These are phyloP conservation scores for Artemia sp. DNA, from an alignment of 2,888 invertebrate genomes.

Conservation along the genomic window DNA sequence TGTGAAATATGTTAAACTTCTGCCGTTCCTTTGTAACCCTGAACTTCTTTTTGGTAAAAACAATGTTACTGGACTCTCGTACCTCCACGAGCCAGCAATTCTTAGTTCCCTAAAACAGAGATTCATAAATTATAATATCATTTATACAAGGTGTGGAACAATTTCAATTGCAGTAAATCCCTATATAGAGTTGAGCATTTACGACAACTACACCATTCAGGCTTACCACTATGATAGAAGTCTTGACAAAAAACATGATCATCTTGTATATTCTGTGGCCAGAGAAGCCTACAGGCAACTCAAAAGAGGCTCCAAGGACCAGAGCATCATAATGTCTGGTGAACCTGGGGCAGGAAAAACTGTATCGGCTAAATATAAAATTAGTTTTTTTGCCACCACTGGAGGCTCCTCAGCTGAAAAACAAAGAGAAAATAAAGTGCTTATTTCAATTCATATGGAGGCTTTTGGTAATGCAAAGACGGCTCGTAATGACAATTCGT, in stretches of 20 bases:
- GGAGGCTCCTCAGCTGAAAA: constrained; percentile 78
- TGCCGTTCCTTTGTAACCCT: too few species aligned
- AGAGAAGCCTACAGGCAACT: constrained; percentile 94
- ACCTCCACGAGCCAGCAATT: too few species aligned
- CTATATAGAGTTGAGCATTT: constrained; percentile 81
- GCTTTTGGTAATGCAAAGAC: constrained; percentile 98
- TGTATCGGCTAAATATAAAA: constrained; percentile 94
- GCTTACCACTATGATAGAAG: constrained; percentile 84
- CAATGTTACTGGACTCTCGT: too few species aligned
- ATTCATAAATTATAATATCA: too few species aligned
- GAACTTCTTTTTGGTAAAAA: too few species aligned
- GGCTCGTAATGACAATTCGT: constrained; percentile 92
- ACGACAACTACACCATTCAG: constrained; percentile 85
- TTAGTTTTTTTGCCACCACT: constrained; percentile 92
- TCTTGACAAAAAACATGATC: constrained; percentile 40
- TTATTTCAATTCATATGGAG: constrained; percentile 37
- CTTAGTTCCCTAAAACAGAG: too few species aligned
- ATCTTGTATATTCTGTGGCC: constrained; percentile 95
- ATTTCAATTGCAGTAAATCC: constrained; percentile 97
- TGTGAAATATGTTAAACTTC: too few species aligned
- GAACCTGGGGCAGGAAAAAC: constrained; percentile 98
- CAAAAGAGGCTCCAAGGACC: constrained; percentile 45
- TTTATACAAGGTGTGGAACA: constrained; percentile 39
- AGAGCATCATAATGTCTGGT: constrained; percentile 62
- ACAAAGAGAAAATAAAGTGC: constrained; percentile 80